Percentiles rank a stretch among this genome's conserved stretches.
These are phyloP conservation scores for Drosophila niveifrons DNA, from an alignment of 2,888 invertebrate species.

Conservation along the genomic window DNA sequence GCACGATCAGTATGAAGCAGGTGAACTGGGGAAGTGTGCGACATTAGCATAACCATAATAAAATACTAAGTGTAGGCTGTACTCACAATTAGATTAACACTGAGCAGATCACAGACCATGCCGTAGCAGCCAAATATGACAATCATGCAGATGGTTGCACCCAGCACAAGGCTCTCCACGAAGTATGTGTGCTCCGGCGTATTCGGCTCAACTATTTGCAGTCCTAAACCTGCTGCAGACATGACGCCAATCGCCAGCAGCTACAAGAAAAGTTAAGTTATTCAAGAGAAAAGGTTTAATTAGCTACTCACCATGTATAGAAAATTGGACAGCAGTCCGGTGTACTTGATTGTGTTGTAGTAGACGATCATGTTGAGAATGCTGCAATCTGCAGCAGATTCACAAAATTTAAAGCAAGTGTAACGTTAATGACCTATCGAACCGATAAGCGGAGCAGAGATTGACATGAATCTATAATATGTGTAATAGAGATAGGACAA, in stretches of 20 bases:
- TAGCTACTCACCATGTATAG: conserved; percentile 73
- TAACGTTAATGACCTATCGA: conserved; percentile 23
- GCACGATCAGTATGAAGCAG: conserved; percentile 72
- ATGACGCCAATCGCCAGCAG: conserved; percentile 74
- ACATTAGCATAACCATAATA: not conserved
- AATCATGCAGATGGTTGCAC: conserved; percentile 76
- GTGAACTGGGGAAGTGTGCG: conserved; percentile 64
- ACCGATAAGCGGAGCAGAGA: conserved; percentile 53
- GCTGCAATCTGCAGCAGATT: conserved; percentile 39
- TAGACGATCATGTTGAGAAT: conserved; percentile 72
- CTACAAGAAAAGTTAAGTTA: conserved; percentile 38
- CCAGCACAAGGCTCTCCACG: conserved; percentile 77
- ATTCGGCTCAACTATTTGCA: conserved; percentile 73
- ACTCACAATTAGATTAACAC: conserved; percentile 77
- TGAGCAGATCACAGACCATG: conserved; percentile 72
- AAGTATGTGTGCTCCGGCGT: conserved; percentile 81
- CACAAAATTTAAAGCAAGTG: conserved; percentile 57
- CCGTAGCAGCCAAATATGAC: conserved; percentile 82
- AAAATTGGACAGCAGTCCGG: conserved; percentile 74
- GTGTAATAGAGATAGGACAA: conserved; percentile 10
- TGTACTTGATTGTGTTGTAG: conserved; percentile 76
- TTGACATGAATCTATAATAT: conserved; percentile 3
- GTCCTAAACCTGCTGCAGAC: conserved; percentile 66
- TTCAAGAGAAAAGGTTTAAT: not conserved
- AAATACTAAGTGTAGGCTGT: not conserved